Base-by-base conservation (phyloP, 2,113 vertebrate species). In the Ophthalmolycus amberensis region DNA sequence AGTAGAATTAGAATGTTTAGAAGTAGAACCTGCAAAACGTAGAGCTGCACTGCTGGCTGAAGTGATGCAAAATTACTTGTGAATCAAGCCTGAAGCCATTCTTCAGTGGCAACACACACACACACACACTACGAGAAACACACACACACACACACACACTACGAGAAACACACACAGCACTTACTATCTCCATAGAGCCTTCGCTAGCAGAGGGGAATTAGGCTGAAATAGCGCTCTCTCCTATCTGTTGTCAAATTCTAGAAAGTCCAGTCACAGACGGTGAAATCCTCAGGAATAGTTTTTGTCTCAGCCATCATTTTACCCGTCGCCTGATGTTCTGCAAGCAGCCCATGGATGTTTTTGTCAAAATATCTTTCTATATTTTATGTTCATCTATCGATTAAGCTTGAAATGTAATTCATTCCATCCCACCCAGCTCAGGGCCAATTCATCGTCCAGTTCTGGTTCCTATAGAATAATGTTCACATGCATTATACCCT, bases 241-340 rank as follows among this genome's bases (percentile, higher is more conserved):
- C 5, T 58, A 68, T 81, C 74, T 63, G 63, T 76, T 70, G 79
- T 82, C 46, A 84, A 77, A 80, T 63, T 62, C 32, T 63, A 67
- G 62, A 68, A 63, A 66, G 73, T 82, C 70, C 75, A 59, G 56
- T 58, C 69, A 66, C 80, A 88, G 86, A 67, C 84, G 80, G 78
- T 76, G 71, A 85, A 83, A 83, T 88, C 64, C 42, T 58, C 60
- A 72, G 80, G 65, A 83, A 85, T 50, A 46, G 60, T 65, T 46
- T 16, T 4, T 38, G 34, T 80, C 42, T 46, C 76, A 70, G 76
- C 71, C 44, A 58, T 78, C 76, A 34, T 65, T 77, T 70, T 38
- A 76, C 79, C 79, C 80, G 75, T 65, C 75, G 65, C 40, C 65
- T 64, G 60, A 40, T 65, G 59, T 69, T 80, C 77, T 71, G 22